These are phyloP conservation scores for Malurus elegans DNA, from an alignment of 2,113 vertebrate species.

Conservation along the genomic window DNA sequence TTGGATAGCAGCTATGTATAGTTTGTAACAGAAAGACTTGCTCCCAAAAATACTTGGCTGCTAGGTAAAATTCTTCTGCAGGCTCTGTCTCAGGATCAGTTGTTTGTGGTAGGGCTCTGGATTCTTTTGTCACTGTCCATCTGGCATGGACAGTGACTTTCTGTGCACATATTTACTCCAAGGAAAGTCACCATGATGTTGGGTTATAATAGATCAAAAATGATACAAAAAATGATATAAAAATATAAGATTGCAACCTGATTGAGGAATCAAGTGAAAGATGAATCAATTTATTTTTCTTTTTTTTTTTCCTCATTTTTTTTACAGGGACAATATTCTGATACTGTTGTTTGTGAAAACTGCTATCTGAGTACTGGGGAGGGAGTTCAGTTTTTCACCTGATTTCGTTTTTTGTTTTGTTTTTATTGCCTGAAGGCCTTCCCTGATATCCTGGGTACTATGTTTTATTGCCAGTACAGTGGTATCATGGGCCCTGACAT, in stretches of 20 bases:
- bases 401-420: neutral
- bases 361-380: neutral
- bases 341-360: neutral
- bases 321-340: neutral
- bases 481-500: neutral
- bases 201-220: neutral
- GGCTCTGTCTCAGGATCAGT: neutral
- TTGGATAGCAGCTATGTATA: neutral
- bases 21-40: neutral
- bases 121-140: neutral
- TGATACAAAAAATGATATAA: neutral
- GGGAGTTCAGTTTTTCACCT: neutral
- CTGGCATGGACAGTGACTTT: neutral
- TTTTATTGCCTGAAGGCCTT: neutral
- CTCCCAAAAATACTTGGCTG: neutral
- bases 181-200: neutral
- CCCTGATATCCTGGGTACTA: neutral
- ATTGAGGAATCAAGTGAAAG: neutral
- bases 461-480: neutral
- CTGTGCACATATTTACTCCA: neutral
- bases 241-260: neutral
- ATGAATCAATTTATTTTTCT: neutral
- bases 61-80: neutral
- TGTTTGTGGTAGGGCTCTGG: neutral
- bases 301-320: neutral